phyloP scores from a whole-genome alignment of 2,113 vertebrate genomes.

The Puffinus mauretanicus region DNA sequence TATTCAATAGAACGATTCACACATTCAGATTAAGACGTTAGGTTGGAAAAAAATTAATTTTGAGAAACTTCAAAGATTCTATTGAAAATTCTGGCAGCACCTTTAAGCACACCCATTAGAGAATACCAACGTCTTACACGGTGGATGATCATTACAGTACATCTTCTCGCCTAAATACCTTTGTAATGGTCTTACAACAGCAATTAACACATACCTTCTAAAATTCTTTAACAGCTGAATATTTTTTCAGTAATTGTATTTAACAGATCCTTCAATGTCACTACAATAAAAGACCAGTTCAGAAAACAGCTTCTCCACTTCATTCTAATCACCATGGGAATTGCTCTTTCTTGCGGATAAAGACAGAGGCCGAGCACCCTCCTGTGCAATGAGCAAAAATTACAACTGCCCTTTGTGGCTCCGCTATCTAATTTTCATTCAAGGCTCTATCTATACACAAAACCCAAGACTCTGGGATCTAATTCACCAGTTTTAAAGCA shows the following conservation, averaged over 20 bases:
- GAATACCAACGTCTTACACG: background rate
- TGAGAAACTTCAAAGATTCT: background rate
- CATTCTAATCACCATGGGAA: background rate
- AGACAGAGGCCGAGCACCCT: constrained; percentile 62
- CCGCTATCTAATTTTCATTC: background rate
- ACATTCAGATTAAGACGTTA: background rate
- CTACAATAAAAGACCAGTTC: background rate
- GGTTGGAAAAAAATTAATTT: background rate
- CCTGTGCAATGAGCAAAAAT: constrained; percentile 61
- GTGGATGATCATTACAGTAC: background rate
- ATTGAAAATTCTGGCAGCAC: background rate
- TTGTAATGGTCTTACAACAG: background rate
- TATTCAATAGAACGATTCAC: background rate
- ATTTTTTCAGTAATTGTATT: background rate
- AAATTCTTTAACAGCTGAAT: background rate
- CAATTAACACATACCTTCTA: constrained; percentile 5
- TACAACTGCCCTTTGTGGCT: constrained; percentile 49
- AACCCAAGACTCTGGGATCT: background rate
- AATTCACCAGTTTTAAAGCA: background rate
- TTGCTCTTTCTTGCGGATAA: background rate
- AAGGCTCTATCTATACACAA: background rate
- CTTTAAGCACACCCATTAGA: background rate
- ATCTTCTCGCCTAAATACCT: constrained; percentile 46
- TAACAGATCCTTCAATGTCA: background rate
- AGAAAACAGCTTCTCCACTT: background rate